Percentiles rank a stretch among this genome's conserved stretches.
phyloP scores from a whole-genome alignment of 92 coral and sea anemone species.

The Heteractis magnifica region DNA sequence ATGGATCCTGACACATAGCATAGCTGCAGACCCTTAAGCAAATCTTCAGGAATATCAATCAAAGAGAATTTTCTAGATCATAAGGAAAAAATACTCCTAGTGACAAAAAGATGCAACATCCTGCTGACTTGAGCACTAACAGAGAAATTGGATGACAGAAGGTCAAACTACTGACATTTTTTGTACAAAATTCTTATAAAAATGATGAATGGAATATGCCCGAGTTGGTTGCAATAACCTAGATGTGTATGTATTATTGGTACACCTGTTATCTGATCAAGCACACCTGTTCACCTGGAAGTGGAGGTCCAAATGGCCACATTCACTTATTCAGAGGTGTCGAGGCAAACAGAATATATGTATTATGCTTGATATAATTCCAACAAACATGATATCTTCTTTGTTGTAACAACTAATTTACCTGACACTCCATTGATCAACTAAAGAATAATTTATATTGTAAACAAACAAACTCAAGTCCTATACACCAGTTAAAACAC shows the following conservation, averaged over 20 bases:
- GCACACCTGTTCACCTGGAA: not conserved
- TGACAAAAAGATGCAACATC: not conserved
- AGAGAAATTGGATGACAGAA: not conserved
- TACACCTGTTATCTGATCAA: not conserved
- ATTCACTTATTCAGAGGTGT: conserved; percentile 2
- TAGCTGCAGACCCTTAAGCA: conserved; percentile 5
- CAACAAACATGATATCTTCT: not conserved
- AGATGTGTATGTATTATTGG: not conserved
- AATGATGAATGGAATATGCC: not conserved
- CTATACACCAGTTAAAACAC: not conserved
- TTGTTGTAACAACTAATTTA: not conserved
- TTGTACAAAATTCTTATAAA: not conserved
- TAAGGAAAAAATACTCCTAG: not conserved
- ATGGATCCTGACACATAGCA: conserved; percentile 5
- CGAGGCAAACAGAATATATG: not conserved
- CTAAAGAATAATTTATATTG: not conserved
- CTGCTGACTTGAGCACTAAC: not conserved
- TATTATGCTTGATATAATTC: not conserved
- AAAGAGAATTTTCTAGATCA: not conserved
- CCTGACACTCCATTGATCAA: conserved; percentile 3
- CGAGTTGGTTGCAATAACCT: not conserved
- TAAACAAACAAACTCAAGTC: conserved; percentile 1
- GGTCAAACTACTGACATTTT: not conserved
- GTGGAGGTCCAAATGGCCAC: not conserved
- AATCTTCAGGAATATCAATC: not conserved